Percentiles rank a stretch among this genome's conserved stretches.
Evolutionary conservation across 2,797 vertebrate genomes (phyloP).

Genomic region (Notoglanidium macrostoma): DNA sequence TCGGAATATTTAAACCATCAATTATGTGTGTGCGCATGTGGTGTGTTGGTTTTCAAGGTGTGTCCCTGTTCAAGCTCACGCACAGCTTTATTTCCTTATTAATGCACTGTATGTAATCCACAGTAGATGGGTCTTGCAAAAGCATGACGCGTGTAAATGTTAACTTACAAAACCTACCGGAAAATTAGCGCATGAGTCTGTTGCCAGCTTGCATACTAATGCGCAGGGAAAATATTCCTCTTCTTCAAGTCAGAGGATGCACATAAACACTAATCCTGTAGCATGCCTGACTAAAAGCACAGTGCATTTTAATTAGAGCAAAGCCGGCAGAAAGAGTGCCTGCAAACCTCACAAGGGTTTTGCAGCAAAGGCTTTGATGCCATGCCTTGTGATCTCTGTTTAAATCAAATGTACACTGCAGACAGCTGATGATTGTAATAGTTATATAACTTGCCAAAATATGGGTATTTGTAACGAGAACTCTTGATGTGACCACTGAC

Average conservation of each 20-base stretch:
- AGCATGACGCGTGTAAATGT: conserved; percentile 37
- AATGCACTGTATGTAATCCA: conserved; percentile 42
- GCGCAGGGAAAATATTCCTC: neutral
- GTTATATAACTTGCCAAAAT: conserved; percentile 15
- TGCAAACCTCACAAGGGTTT: conserved; percentile 17
- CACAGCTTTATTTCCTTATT: conserved; percentile 52
- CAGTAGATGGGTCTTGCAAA: conserved; percentile 20
- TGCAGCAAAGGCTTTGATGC: conserved; percentile 25
- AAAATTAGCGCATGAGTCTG: conserved; percentile 12
- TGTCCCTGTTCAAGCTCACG: conserved; percentile 44
- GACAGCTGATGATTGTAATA: neutral
- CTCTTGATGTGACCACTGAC: neutral
- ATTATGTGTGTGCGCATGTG: neutral
- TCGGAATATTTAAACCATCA: neutral
- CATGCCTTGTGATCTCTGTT: conserved; percentile 18
- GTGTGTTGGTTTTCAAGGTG: conserved; percentile 33
- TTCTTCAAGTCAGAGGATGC: conserved; percentile 16
- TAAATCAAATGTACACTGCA: conserved; percentile 9
- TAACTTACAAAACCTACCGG: conserved; percentile 33
- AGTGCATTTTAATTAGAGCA: conserved; percentile 43
- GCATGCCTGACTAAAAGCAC: conserved; percentile 36
- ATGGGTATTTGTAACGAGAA: neutral
- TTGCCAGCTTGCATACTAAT: conserved; percentile 31
- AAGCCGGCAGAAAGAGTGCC: conserved; percentile 1
- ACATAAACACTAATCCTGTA: conserved; percentile 39